Evolutionary conservation across 2,113 vertebrate genomes (phyloP).

Genomic region (Antechinus stuartii): DNA sequence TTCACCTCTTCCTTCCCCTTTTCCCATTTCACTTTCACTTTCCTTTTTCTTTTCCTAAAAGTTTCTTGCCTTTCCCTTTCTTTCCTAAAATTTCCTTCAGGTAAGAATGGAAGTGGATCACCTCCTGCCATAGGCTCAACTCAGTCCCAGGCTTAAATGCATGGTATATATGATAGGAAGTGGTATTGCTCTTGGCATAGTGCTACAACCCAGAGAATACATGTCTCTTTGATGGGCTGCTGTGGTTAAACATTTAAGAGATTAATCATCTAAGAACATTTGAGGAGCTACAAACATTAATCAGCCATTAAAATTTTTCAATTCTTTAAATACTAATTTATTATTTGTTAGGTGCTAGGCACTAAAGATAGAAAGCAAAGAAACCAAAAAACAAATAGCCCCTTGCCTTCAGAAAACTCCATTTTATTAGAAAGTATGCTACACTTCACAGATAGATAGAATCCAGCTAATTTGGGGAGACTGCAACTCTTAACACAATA

Average conservation of each 20-base stretch:
- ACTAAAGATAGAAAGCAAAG: constrained; percentile 1
- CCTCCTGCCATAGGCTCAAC: constrained; percentile 3
- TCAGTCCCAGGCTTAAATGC: constrained; percentile 21
- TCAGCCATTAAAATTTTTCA: constrained; percentile 23
- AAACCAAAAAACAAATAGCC: background rate
- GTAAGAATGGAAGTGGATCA: constrained; percentile 37
- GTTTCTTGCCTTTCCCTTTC: background rate
- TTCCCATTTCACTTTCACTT: background rate
- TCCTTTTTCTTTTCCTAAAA: background rate
- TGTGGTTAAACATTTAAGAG: constrained; percentile 34
- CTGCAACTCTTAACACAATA: background rate
- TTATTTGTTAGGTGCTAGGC: background rate
- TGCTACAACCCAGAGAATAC: constrained; percentile 15
- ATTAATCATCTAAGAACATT: constrained; percentile 28
- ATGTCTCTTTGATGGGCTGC: background rate
- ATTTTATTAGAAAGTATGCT: background rate
- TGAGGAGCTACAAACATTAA: constrained; percentile 26
- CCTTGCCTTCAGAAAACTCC: background rate
- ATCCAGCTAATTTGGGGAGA: background rate
- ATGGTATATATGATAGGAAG: constrained; percentile 1
- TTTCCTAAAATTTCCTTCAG: constrained; percentile 42
- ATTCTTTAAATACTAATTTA: constrained; percentile 54
- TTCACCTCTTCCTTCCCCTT: background rate
- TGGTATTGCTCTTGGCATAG: constrained; percentile 8
- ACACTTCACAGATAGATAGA: background rate